These are phyloP conservation scores for Actenoides hombroni DNA, from an alignment of 2,113 vertebrate species.

Conservation along the genomic window DNA sequence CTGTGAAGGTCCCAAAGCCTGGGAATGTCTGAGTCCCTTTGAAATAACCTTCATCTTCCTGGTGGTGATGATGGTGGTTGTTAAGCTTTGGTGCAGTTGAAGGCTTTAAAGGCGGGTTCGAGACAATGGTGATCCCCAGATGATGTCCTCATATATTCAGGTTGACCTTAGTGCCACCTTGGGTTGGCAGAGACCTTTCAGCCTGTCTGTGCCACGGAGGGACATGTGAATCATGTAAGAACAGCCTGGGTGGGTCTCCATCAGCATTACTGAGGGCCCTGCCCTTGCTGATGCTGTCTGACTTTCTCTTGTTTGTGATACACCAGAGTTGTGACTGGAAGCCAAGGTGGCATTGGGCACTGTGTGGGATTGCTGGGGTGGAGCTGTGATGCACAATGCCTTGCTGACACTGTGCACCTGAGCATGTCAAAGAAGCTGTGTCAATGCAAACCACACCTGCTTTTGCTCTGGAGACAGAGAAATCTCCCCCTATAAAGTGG, in stretches of 20 bases:
- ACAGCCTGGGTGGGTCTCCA: background rate
- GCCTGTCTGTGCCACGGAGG: background rate
- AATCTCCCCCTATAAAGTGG: background rate
- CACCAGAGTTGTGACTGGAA: background rate
- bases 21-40: background rate
- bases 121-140: rapidly evolving
- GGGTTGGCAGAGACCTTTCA: background rate
- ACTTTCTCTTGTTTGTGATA: background rate
- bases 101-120: background rate
- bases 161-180: background rate
- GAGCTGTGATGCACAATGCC: background rate
- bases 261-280: background rate
- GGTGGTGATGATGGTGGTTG: background rate
- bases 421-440: background rate
- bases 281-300: background rate
- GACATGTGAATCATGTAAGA: rapidly evolving
- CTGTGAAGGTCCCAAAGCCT: background rate
- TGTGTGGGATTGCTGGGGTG: background rate
- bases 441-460: rapidly evolving
- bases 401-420: background rate
- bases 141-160: background rate
- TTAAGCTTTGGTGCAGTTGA: background rate
- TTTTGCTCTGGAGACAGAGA: background rate
- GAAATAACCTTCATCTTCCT: background rate
- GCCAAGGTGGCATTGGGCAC: background rate